Conservation (phyloP, 2,888 invertebrate genomes). For the Xestia rhomboidea region DNA sequence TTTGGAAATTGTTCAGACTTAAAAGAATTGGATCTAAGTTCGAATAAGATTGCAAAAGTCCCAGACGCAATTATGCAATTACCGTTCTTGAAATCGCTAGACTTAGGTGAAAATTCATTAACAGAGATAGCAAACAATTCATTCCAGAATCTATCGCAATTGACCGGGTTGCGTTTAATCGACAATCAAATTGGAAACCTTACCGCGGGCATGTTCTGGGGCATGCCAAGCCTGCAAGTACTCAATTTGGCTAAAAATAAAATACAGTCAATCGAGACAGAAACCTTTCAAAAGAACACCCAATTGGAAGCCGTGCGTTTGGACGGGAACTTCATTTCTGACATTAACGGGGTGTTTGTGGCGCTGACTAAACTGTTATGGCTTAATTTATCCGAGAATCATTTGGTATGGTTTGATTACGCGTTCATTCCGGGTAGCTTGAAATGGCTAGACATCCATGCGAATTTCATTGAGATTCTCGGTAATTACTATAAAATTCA, state of each 20-base stretch:
- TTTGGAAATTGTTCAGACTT: conserved; percentile 97
- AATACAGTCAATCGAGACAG: conserved; percentile 95
- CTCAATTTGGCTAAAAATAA: conserved; percentile 97
- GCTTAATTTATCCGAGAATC: conserved; percentile 97
- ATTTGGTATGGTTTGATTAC: conserved; percentile 97
- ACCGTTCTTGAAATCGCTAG: conserved; percentile 96
- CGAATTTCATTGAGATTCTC: conserved; percentile 96
- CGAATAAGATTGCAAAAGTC: conserved; percentile 95
- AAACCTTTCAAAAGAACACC: conserved; percentile 95
- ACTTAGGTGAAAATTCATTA: conserved; percentile 97
- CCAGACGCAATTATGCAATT: conserved; percentile 96
- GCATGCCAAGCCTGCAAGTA: conserved; percentile 95
- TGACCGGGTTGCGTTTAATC: conserved; percentile 96
- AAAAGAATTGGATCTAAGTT: conserved; percentile 96
- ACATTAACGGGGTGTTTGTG: conserved; percentile 97
- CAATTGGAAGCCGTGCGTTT: conserved; percentile 96
- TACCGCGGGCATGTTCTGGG: conserved; percentile 96
- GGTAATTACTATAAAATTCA: conserved; percentile 97
- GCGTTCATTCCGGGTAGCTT: conserved; percentile 96
- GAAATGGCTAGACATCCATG: conserved; percentile 97
- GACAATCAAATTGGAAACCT: conserved; percentile 97
- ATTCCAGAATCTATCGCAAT: conserved; percentile 95
- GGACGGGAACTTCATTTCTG: conserved; percentile 96
- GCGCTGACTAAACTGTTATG: conserved; percentile 95
- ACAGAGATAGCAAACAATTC: conserved; percentile 95